Evolutionary conservation across 1,140 invertebrate species (phyloP), one percentile per base, ranked within the genome.

Genomic region (Drosophila tristis): DNA sequence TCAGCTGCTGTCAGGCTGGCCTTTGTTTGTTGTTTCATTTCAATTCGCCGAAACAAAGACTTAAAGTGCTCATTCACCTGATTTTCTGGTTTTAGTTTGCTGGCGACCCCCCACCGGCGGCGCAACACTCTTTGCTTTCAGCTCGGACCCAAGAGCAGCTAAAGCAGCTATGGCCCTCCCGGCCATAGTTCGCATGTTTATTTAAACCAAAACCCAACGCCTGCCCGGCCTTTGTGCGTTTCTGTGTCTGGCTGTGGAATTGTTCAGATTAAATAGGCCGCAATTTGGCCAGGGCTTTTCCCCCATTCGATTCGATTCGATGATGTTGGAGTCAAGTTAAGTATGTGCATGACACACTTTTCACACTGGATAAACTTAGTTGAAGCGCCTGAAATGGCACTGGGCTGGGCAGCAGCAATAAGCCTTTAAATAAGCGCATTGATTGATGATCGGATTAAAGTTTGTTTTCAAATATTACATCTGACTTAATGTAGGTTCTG

Each of bases 1-100:
- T 42, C 45, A 35, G 66, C 44, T 59, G 47, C 61, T 75, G 68
- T 75, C 58, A 71, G 62, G 31, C 60, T 25, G 1, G 79, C 47
- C 79, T 67, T 87, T 89, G 84, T 89, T 87, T 87, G 82, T 78
- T 87, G 66, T 87, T 86, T 82, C 82, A 82, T 89, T 87, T 84
- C 79, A 78, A 87, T 84, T 84, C 76, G 78, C 65, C 75, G 79
- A 87, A 87, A 89, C 84, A 89, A 89, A 89, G 79, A 80, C 79
- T 89, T 80, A 82, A 89, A 89, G 84, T 89, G 76, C 79, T 82
- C 73, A 80, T 89, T 89, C 84, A 89, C 84, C 84, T 89, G 84
- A 89, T 89, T 89, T 89, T 67, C 72, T 53, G 66, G 62, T 66
- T 78, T 84, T 71, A 61, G 70, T 71, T 57, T 25, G 55, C 20